phyloP scores from a whole-genome alignment of 2,797 vertebrate genomes.

The Gymnodraco acuticeps region DNA sequence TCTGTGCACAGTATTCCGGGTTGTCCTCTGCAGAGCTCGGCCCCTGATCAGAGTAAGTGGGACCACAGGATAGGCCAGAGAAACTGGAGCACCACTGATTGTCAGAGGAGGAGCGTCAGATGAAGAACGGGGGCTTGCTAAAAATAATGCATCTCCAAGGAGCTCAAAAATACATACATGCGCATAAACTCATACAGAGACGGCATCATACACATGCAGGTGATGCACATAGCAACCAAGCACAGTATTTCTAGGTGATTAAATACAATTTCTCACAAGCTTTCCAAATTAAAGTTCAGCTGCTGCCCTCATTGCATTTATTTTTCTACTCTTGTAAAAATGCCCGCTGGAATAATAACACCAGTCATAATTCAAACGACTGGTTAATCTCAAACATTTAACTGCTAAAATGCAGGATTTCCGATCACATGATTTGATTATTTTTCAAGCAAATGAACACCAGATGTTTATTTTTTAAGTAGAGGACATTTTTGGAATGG shows the following conservation, averaged over 20 bases:
- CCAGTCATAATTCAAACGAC: neutral
- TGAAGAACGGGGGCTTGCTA: slow-evolving; percentile 84
- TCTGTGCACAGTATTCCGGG: slow-evolving; percentile 26
- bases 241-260: neutral
- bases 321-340: neutral
- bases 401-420: slow-evolving; percentile 30
- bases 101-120: slow-evolving; percentile 76
- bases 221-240: slow-evolving; percentile 21
- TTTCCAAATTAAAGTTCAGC: slow-evolving; percentile 10
- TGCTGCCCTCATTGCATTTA: slow-evolving; percentile 27
- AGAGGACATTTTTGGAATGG: slow-evolving; percentile 14
- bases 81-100: slow-evolving; percentile 87
- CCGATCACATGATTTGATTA: neutral
- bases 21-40: slow-evolving; percentile 69
- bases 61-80: slow-evolving; percentile 82
- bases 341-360: neutral
- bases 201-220: slow-evolving; percentile 20
- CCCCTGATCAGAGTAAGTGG: slow-evolving; percentile 74
- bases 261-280: slow-evolving; percentile 4
- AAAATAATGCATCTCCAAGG: slow-evolving; percentile 88
- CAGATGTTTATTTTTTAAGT: slow-evolving; percentile 12
- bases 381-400: slow-evolving; percentile 28
- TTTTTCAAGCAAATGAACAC: slow-evolving; percentile 30
- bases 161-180: slow-evolving; percentile 84
- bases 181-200: slow-evolving; percentile 39